A percentile compares a stretch with the other conserved stretches of the same genome.
These are phyloP conservation scores for Stegodyphus mimosarum DNA, from an alignment of 1,140 invertebrate species.

Conservation along the genomic window DNA sequence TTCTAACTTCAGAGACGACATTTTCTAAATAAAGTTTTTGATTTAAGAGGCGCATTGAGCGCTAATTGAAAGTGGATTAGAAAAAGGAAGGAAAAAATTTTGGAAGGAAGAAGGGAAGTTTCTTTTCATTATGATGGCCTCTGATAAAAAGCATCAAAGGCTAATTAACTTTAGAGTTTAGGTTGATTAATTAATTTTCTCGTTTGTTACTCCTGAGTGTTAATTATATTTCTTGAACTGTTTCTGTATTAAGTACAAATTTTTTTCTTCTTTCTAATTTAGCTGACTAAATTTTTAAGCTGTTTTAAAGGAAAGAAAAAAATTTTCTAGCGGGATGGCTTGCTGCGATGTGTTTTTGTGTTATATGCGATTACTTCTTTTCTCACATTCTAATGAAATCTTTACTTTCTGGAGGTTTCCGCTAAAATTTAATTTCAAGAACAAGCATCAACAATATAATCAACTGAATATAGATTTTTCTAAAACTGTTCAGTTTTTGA, in stretches of 20 bases:
- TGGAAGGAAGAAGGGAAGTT: background rate
- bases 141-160: conserved; percentile 58
- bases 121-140: background rate
- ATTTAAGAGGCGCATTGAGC: background rate
- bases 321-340: too few species aligned
- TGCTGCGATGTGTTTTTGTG: too few species aligned
- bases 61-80: background rate
- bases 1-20: conserved; percentile 14
- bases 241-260: background rate
- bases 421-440: too few species aligned
- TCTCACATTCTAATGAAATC: too few species aligned
- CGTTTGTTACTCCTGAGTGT: conserved; percentile 26
- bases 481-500: too few species aligned
- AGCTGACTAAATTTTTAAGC: background rate
- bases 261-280: background rate
- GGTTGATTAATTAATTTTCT: conserved; percentile 58
- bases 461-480: too few species aligned
- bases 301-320: too few species aligned
- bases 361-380: too few species aligned
- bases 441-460: too few species aligned
- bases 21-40: conserved; percentile 49
- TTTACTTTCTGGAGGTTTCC: too few species aligned
- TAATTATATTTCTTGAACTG: conserved; percentile 51
- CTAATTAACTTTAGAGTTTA: conserved; percentile 50
- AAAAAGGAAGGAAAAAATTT: background rate